Conservation (phyloP, 2,113 vertebrate species). For the Myrmecobius fasciatus region DNA sequence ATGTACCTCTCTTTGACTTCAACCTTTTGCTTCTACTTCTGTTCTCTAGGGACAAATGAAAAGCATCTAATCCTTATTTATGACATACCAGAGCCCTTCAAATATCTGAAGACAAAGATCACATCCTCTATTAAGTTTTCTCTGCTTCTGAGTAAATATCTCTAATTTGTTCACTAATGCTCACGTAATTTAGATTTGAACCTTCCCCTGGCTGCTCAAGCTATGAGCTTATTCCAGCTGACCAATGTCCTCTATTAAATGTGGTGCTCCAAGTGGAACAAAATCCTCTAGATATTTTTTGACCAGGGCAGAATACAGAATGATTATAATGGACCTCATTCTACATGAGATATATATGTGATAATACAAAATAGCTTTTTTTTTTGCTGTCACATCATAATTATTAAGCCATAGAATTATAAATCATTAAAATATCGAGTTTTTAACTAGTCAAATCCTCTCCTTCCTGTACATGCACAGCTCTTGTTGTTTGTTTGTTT, state of each 20-base stretch:
- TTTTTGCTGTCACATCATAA: neutral
- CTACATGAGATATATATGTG: neutral
- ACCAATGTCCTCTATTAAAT: neutral
- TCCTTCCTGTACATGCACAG: neutral
- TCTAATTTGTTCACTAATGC: neutral
- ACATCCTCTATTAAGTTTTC: conserved; percentile 4
- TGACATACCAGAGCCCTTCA: neutral
- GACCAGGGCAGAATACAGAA: neutral
- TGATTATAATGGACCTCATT: neutral
- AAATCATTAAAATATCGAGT: neutral
- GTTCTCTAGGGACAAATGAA: neutral
- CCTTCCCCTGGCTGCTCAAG: neutral
- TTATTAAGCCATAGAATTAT: neutral
- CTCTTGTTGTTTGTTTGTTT: neutral
- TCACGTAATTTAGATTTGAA: neutral
- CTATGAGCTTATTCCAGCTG: neutral
- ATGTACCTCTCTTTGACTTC: neutral
- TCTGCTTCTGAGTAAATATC: neutral
- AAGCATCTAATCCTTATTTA: neutral
- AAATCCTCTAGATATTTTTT: neutral
- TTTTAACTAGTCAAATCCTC: neutral
- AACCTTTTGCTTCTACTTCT: neutral
- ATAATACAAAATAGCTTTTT: neutral
- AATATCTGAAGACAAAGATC: neutral
- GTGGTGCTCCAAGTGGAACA: neutral